Evolutionary conservation across 2,113 vertebrate species (phyloP), one percentile per base, ranked within the genome.

Genomic region (Podiceps cristatus): DNA sequence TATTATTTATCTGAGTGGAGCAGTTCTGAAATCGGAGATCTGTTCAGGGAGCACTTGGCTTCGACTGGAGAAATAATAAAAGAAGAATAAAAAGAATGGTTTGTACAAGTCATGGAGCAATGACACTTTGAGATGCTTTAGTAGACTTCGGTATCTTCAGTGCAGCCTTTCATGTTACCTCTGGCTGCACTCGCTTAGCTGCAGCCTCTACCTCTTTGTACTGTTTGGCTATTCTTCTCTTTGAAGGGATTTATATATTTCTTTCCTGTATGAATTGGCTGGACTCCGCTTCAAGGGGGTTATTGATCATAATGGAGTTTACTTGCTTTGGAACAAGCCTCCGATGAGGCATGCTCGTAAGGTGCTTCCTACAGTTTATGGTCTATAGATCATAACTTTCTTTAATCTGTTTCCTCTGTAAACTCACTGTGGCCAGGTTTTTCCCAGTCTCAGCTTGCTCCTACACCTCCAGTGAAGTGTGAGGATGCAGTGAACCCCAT

Each of bases 251-350:
- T 49, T 62, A 0, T 7, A 2, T 18, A 24, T 74, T 68, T 69
- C 4, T 20, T 27, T 0, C 13, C 35, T 58, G 17, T 58, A 60
- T 81, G 80, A 94, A 31, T 79, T 75, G 90, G 83, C 90, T 91
- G 69, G 53, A 83, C 72, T 91, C 44, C 53, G 31, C 56, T 68
- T 90, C 4, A 60, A 93, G 86, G 55, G 55, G 59, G 25, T 91
- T 89, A 94, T 64, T 87, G 93, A 89, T 95, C 67, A 45, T 44
- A 42, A 31, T 56, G 80, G 44, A 75, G 56, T 72, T 93, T 37
- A 91, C 79, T 95, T 90, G 63, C 75, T 93, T 92, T 86, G 92
- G 93, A 96, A 47, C 52, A 92, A 71, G 40, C 14, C 53, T 84
- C n/a, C 0, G 0, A 53, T 0, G 3, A 92, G 75, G 72, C 45